A percentile compares a stretch with the other conserved stretches of the same genome.
phyloP scores from a whole-genome alignment of 2,888 invertebrate genomes.

The Drosophila borealis region DNA sequence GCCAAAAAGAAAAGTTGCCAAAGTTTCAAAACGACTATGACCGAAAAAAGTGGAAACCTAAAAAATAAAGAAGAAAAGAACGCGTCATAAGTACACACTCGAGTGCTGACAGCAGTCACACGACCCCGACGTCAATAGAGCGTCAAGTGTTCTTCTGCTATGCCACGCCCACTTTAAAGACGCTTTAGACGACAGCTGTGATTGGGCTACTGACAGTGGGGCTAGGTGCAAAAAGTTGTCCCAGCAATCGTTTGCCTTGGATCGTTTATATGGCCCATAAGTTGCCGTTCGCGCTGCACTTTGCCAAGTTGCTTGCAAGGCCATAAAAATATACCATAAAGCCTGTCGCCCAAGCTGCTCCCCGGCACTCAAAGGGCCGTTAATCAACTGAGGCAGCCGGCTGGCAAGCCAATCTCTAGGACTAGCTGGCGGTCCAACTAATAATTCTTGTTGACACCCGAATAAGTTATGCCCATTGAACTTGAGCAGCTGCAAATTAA shows the following conservation, averaged over 20 bases:
- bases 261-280: conserved; percentile 73
- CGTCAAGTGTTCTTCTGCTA: conserved; percentile 62
- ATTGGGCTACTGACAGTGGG: conserved; percentile 68
- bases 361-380: conserved; percentile 52
- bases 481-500: conserved; percentile 65
- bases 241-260: conserved; percentile 32
- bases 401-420: conserved; percentile 39
- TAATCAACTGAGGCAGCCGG: conserved; percentile 68
- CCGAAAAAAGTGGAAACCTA: conserved; percentile 40
- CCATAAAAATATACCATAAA: conserved; percentile 73
- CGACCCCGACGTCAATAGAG: conserved; percentile 64
- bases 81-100: conserved; percentile 71
- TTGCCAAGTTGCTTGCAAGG: conserved; percentile 60
- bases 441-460: conserved; percentile 78
- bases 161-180: conserved; percentile 68
- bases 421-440: conserved; percentile 49
- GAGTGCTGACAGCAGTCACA: conserved; percentile 62
- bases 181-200: conserved; percentile 54
- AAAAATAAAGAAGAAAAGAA: conserved; percentile 17
- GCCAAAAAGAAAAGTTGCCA: conserved; percentile 66
- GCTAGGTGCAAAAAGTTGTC: conserved; percentile 61
- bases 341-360: conserved; percentile 37
- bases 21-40: conserved; percentile 62
- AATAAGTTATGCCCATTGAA: conserved; percentile 74
- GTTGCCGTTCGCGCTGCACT: conserved; percentile 61